Base-by-base conservation (phyloP, 1,140 invertebrate genomes). In the Euura saliciscinereae region DNA sequence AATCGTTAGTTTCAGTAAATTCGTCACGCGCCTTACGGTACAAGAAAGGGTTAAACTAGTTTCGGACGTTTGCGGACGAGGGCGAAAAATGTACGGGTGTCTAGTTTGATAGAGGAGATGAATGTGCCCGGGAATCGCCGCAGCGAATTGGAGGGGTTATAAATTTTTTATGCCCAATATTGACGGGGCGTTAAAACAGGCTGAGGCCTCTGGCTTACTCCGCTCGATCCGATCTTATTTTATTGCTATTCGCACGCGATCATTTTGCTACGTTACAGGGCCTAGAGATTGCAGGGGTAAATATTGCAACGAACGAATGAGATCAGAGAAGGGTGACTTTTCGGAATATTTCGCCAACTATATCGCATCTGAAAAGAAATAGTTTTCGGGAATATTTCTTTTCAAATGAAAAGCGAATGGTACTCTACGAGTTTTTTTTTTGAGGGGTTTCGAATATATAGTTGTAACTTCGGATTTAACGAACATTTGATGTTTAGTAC, bases 41-140 rank as follows among this genome's bases (percentile, higher is more conserved):
- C 51, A 59, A 59, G 51, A 59, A 59, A 59, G 51, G 51, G 51
- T 59, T 59, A 11, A 28, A 59, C 51, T 59, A 59, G 51, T 59
- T 59, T n/a, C 13, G 51, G 51, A 59, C 51, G 13, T 59, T 59
- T 59, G 28, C 28, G 3, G 51, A 59, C 51, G 10, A 59, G 51
- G 51, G 51, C 51, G 6, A 59, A 59, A n/a, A 59, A 59, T 59
- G 3, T 8, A n/a, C 51, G 51, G 51, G 51, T 59, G 51, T 59
- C 51, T 59, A n/a, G 51, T n/a, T 59, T 59, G 51, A 59, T 59
- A 59, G 51, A 59, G 13, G 51, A 3, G 51, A 8, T n/a, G 13
- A 59, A 59, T 59, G 51, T 59, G 13, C 51, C 51, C 8, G 51
- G 51, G 51, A 59, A 59, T 59, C 51, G 51, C 51, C 51, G 51